A percentile compares a stretch with the other conserved stretches of the same genome.
Conservation (phyloP, 2,113 vertebrate species). For the Phaethornis superciliosus region DNA sequence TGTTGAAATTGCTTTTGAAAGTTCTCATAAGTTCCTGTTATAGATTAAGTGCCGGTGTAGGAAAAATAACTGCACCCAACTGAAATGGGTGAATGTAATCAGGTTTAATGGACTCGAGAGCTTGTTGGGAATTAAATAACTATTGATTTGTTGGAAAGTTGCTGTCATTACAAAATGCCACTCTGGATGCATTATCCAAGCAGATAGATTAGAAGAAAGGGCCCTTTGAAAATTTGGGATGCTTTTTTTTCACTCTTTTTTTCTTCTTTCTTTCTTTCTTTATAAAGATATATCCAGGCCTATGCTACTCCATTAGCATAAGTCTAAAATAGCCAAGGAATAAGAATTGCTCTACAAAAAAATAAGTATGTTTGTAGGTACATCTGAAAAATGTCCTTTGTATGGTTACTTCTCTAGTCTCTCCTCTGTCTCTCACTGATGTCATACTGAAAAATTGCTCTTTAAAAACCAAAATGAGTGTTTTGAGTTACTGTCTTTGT, state of each 20-base stretch:
- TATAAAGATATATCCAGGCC: not conserved
- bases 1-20: constrained; percentile 92
- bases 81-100: constrained; percentile 94
- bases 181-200: constrained; percentile 83
- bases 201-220: constrained; percentile 83
- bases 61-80: constrained; percentile 90
- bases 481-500: not conserved
- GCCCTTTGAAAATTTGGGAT: constrained; percentile 74
- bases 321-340: not conserved
- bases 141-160: constrained; percentile 93
- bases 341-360: not conserved
- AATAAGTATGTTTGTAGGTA: not conserved
- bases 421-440: not conserved
- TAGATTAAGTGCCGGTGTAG: constrained; percentile 90
- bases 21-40: constrained; percentile 93
- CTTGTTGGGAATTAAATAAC: constrained; percentile 96
- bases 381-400: not conserved
- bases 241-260: constrained; percentile 51
- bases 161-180: constrained; percentile 93
- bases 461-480: not conserved
- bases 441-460: not conserved
- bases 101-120: constrained; percentile 94
- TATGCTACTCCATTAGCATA: not conserved
- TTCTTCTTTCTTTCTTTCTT: not conserved
- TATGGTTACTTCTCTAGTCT: not conserved